Conservation (phyloP, 1,140 invertebrate genomes). For the Drosophila equinoxialis region DNA sequence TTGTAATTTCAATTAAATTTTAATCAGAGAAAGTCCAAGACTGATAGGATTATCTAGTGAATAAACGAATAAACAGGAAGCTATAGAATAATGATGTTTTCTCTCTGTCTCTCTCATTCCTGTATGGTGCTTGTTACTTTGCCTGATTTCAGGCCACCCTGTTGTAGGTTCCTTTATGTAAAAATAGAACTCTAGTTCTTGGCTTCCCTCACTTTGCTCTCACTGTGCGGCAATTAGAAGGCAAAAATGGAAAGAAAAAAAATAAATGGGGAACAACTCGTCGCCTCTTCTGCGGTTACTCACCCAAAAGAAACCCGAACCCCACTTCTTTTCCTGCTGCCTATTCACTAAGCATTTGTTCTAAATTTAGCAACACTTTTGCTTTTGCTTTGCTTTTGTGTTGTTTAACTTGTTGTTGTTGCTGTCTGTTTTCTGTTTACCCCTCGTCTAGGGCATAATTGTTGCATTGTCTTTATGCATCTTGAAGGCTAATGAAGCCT, state of each 20-base stretch:
- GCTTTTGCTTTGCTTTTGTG: constrained; percentile 58
- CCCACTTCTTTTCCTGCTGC: neutral
- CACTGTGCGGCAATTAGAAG: constrained; percentile 63
- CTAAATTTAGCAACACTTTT: constrained; percentile 76
- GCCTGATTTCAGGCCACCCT: neutral
- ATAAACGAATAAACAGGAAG: too few relatives aligned
- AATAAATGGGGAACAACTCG: constrained; percentile 22
- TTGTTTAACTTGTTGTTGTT: constrained; percentile 22
- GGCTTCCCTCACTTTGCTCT: constrained; percentile 23
- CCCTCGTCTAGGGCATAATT: constrained; percentile 64
- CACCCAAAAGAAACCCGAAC: constrained; percentile 45
- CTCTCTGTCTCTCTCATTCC: constrained; percentile 14
- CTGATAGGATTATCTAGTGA: too few relatives aligned
- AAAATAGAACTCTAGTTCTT: constrained; percentile 63
- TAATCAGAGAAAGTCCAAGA: too few relatives aligned
- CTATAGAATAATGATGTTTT: neutral
- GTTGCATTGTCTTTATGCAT: constrained; percentile 57
- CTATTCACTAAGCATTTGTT: constrained; percentile 35
- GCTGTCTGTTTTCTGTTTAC: constrained; percentile 21
- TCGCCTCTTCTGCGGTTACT: constrained; percentile 63
- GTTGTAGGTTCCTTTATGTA: constrained; percentile 34
- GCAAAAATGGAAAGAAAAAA: constrained; percentile 21
- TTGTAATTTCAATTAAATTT: too few relatives aligned
- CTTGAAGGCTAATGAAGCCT: constrained; percentile 55
- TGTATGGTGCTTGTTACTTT: neutral